phyloP scores from a whole-genome alignment of 1,140 invertebrate species.

The Helicoverpa zea region DNA sequence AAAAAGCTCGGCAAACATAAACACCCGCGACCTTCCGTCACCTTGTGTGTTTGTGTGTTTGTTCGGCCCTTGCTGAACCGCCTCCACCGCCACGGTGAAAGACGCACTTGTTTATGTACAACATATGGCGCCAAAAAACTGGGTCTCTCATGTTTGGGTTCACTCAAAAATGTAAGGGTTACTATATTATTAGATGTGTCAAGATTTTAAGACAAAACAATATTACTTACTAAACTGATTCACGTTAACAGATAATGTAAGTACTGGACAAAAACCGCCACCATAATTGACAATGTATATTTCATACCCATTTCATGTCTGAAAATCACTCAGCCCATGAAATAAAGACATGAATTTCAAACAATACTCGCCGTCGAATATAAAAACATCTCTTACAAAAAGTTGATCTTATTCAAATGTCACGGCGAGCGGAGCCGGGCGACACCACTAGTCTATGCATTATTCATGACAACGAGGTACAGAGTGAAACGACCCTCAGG shows the following conservation, averaged over 20 bases:
- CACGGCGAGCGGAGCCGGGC: conserved; percentile 20
- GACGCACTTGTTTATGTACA: conserved; percentile 5
- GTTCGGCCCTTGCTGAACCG: conserved; percentile 7
- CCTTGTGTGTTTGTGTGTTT: conserved; percentile 31
- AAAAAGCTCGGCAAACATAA: conserved; percentile 39
- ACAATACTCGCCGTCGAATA: conserved; percentile 31
- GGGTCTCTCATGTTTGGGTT: conserved; percentile 1
- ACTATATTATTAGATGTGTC: background rate
- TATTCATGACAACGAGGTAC: conserved; percentile 49
- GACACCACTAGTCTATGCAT: conserved; percentile 39
- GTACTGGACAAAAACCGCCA: background rate
- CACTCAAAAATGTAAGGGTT: background rate
- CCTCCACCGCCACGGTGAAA: background rate
- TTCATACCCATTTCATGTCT: background rate
- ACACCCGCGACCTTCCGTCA: conserved; percentile 34
- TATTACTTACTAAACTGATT: no score
- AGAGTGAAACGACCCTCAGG: conserved; percentile 58
- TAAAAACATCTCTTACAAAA: conserved; percentile 41
- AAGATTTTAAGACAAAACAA: background rate
- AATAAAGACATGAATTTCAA: conserved; percentile 45
- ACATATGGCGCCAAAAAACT: conserved; percentile 34
- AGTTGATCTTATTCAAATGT: conserved; percentile 43
- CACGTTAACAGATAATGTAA: background rate
- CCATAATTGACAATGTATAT: no score
- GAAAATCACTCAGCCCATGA: background rate